Base-by-base conservation (phyloP, 2,888 invertebrate species). In the Lithodes maja region DNA sequence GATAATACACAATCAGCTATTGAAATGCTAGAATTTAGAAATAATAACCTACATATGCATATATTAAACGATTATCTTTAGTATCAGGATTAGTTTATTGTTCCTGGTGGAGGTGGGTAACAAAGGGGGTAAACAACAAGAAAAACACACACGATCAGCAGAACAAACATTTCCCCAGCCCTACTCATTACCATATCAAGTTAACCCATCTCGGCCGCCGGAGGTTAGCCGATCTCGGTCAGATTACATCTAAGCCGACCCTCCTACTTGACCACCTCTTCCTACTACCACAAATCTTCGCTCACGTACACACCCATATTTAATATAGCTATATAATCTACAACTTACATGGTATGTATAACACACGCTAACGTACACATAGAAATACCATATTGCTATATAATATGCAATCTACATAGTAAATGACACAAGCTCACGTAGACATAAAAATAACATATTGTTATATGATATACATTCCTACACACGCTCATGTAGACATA, bases 151-250 rank as follows among this genome's bases (percentile, higher is more conserved):
- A 61, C 61, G 7, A 61, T 61, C 61, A 61, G 61, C 5, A 61
- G 61, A 61, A 61, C 12, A 61, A 61, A 61, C 61, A 61, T 12
- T 61, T 61, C 61, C 33, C 61, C 61, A 61, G 0, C 61, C 61
- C 61, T 61, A 61, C 61, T 61, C 61, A 61, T 61, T 61, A 61
- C 61, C 61, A 61, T 61, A 61, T 61, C 61, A 61, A 61, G 61
- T 61, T 61, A 61, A 61, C 61, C 61, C 61, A 61, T 61, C 61
- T 61, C 61, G 33, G 33, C 33, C 33, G 33, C 33, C 33, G 61
- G 61, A 61, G 61, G 61, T 61, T 12, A 12, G 61, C 7, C 61
- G 61, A 61, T 61, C 61, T 61, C 12, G 61, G 61, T 5, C 7
- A 61, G 61, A 61, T 61, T 61, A 61, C 5, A 12, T 1, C 12